These are phyloP conservation scores for Tachystola acroxantha DNA, from an alignment of 2,888 invertebrate species.

Conservation along the genomic window DNA sequence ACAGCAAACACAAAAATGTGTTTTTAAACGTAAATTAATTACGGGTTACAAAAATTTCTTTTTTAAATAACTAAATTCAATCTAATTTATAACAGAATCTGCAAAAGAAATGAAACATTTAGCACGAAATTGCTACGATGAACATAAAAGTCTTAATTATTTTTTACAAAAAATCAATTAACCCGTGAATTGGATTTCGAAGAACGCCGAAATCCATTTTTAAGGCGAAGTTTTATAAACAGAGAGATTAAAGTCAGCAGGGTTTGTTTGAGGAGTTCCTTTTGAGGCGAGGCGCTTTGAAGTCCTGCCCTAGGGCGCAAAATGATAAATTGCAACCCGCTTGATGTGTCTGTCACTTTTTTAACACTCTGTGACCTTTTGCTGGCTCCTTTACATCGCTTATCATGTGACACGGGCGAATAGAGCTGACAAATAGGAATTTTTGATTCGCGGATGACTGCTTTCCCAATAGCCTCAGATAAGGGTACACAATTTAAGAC, in stretches of 20 bases:
- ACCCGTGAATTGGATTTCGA: neutral
- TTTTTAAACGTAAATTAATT: too few relatives aligned
- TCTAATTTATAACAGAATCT: too few relatives aligned
- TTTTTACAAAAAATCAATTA: constrained; percentile 6
- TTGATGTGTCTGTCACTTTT: constrained; percentile 58
- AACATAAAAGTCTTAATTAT: too few relatives aligned
- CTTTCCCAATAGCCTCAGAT: too few relatives aligned
- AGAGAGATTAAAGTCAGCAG: constrained; percentile 59
- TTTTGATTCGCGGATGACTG: constrained; percentile 17
- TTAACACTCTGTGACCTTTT: constrained; percentile 42
- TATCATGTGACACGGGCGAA: constrained; percentile 50
- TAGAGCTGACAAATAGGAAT: constrained; percentile 51
- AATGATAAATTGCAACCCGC: constrained; percentile 59
- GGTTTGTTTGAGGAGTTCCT: constrained; percentile 44
- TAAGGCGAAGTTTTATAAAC: constrained; percentile 46
- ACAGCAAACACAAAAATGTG: too few relatives aligned
- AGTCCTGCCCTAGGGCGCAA: constrained; percentile 40
- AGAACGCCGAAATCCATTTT: constrained; percentile 9
- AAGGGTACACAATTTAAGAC: too few relatives aligned
- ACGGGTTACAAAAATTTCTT: too few relatives aligned
- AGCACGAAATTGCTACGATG: too few relatives aligned
- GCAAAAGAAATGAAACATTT: too few relatives aligned
- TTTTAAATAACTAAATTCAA: too few relatives aligned
- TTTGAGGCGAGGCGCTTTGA: constrained; percentile 44
- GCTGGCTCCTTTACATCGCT: constrained; percentile 49